A percentile compares a stretch with the other conserved stretches of the same genome.
Conservation (phyloP, 2,888 invertebrate genomes). For the Clistopyga incitator region DNA sequence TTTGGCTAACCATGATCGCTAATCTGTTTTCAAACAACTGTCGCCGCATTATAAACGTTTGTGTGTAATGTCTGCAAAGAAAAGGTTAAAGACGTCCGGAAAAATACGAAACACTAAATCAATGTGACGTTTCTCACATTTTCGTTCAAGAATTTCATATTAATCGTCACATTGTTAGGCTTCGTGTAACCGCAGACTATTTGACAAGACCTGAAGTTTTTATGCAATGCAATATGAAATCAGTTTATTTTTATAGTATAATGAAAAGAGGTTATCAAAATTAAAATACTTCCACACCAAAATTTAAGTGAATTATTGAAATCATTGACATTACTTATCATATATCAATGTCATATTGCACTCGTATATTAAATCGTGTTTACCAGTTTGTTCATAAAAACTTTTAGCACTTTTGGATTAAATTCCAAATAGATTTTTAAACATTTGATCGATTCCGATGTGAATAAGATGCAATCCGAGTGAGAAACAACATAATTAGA, state of each 20-base stretch:
- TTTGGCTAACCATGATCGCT: neutral
- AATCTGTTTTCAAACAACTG: conserved; percentile 33
- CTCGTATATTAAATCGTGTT: too few species aligned
- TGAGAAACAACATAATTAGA: conserved; percentile 49
- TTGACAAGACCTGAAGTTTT: too few species aligned
- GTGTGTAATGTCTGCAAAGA: neutral
- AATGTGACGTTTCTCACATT: neutral
- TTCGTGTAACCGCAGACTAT: neutral
- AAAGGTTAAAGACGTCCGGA: conserved; percentile 9
- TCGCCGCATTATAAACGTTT: conserved; percentile 27
- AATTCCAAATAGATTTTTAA: too few species aligned
- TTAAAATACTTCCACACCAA: too few species aligned
- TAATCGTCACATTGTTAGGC: neutral
- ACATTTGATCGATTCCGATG: neutral
- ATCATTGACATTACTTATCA: too few species aligned
- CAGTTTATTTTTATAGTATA: too few species aligned
- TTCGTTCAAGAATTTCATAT: conserved; percentile 15
- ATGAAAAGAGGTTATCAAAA: too few species aligned
- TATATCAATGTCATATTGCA: too few species aligned
- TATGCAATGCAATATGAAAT: too few species aligned
- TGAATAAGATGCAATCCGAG: conserved; percentile 29
- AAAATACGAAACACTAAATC: neutral
- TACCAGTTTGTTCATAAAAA: too few species aligned
- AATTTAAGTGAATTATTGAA: too few species aligned
- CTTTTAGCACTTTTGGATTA: too few species aligned